A percentile compares a stretch with the other conserved stretches of the same genome.
Evolutionary conservation across 1,140 invertebrate genomes (phyloP).

Genomic region (Anoplophora glabripennis): DNA sequence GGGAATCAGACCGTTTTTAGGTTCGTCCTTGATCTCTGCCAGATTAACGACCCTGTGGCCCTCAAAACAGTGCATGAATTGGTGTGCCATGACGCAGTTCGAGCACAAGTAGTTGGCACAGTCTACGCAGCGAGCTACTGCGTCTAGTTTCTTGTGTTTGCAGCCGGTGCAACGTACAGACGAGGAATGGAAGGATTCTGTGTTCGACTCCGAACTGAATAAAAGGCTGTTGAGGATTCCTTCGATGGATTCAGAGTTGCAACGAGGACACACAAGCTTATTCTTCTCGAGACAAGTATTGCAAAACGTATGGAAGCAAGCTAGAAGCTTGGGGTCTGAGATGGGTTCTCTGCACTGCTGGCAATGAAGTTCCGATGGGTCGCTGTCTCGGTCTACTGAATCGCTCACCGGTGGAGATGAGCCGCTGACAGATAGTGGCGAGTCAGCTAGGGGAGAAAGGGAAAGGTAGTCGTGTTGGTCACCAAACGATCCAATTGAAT

Average conservation of each 20-base stretch:
- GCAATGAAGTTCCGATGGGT: constrained; percentile 65
- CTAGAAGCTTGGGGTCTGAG: constrained; percentile 68
- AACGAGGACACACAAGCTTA: constrained; percentile 78
- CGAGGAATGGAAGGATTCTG: constrained; percentile 48
- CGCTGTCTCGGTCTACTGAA: constrained; percentile 59
- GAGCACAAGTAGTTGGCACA: constrained; percentile 93
- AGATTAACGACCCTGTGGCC: constrained; percentile 86
- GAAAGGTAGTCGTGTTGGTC: constrained; percentile 63
- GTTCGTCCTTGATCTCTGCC: constrained; percentile 60
- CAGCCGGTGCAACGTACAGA: constrained; percentile 78
- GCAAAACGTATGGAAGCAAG: constrained; percentile 83
- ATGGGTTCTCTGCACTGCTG: constrained; percentile 77
- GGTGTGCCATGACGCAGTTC: constrained; percentile 96
- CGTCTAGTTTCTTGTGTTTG: constrained; percentile 81
- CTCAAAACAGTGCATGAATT: constrained; percentile 98
- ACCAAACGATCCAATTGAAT: constrained; percentile 79
- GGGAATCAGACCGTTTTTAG: constrained; percentile 42
- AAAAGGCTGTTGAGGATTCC: constrained; percentile 65
- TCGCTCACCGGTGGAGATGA: constrained; percentile 78
- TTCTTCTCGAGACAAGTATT: constrained; percentile 77
- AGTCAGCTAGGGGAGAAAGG: constrained; percentile 60
- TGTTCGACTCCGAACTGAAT: constrained; percentile 55
- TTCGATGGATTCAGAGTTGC: constrained; percentile 68
- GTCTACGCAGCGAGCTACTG: constrained; percentile 88
- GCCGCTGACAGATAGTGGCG: constrained; percentile 75